Base-by-base conservation (phyloP, 64 coral and sea anemone species). In the Porites australiensis region DNA sequence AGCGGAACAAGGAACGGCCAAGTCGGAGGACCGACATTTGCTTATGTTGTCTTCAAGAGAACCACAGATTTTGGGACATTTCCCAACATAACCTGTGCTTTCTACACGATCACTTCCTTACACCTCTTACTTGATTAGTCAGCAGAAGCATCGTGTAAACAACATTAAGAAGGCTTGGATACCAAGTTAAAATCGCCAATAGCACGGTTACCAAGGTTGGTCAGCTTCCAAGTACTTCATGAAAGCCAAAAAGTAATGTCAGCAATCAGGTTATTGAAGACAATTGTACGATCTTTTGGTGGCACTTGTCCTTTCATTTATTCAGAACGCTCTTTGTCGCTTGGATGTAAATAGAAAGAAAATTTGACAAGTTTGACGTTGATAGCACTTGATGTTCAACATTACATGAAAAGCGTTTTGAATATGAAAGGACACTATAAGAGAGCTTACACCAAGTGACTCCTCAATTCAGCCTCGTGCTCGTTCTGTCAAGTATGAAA, bases 21-120 rank as follows among this genome's bases (percentile, higher is more conserved):
- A 68, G 27, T 81, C 78, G 78, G 52, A 81, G 15, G 12, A 81
- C 78, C 21, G 78, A 81, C 78, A 81, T 81, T 62, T 60, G 22
- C 13, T 62, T 81, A 7, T 1, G 27, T 21, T 11, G 20, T 71
- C n/a, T 71, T 71, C 27, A 71, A 71, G 27, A 1, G 8, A 37
- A 57, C 47, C 70, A 11, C 44, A 44, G 12, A 23, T 13, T 13
- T 4, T 1, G 45, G 20, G n/a, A 54, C 75, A 78, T 78, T 57
- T n/a, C 57, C 19, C 75, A 21, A 8, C 12, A 3, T 21, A 78
- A 22, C 48, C 50, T 10, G 8, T 21, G 54, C 7, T 12, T 57
- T 57, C 54, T 57, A 57, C 54, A 57, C 12, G 54, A 57, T 57
- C 54, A 70, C 13, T 27, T 7, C 19, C 20, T 22, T 0, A 7